Conservation (phyloP, 1,140 invertebrate species). For the Neoseiulus cucumeris region DNA sequence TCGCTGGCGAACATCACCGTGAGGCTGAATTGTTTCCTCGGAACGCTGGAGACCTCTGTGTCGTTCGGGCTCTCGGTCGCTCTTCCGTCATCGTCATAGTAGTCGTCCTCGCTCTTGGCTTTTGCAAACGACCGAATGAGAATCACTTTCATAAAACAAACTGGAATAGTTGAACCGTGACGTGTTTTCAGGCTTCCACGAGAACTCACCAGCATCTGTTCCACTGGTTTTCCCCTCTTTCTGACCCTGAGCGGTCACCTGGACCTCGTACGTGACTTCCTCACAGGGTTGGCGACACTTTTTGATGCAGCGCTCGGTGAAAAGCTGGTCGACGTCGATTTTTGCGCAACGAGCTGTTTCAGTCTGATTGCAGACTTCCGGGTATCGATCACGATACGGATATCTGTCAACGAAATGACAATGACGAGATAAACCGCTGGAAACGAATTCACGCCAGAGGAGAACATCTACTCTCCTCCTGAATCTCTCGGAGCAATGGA, state of each 20-base stretch:
- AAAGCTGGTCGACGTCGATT: neutral
- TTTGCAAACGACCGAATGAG: neutral
- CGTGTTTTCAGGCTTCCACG: too few relatives aligned
- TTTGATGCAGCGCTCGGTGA: neutral
- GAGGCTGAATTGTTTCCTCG: neutral
- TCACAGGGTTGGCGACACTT: neutral
- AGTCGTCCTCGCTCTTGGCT: neutral
- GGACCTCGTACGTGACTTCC: constrained; percentile 1
- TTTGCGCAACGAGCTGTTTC: neutral
- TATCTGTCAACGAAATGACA: neutral
- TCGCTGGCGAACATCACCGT: constrained; percentile 3
- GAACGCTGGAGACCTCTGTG: neutral
- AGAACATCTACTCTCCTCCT: too few relatives aligned
- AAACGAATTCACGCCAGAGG: too few relatives aligned
- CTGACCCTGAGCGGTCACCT: neutral
- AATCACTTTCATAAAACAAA: neutral
- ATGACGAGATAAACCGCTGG: neutral
- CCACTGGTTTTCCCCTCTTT: neutral
- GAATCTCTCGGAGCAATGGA: neutral
- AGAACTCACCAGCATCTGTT: neutral
- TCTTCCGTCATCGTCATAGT: neutral
- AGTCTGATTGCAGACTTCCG: neutral
- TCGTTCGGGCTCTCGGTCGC: neutral
- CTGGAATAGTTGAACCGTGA: too few relatives aligned
- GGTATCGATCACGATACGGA: neutral